phyloP scores from a whole-genome alignment of 2,797 vertebrate species.

The Margarornis squamiger region DNA sequence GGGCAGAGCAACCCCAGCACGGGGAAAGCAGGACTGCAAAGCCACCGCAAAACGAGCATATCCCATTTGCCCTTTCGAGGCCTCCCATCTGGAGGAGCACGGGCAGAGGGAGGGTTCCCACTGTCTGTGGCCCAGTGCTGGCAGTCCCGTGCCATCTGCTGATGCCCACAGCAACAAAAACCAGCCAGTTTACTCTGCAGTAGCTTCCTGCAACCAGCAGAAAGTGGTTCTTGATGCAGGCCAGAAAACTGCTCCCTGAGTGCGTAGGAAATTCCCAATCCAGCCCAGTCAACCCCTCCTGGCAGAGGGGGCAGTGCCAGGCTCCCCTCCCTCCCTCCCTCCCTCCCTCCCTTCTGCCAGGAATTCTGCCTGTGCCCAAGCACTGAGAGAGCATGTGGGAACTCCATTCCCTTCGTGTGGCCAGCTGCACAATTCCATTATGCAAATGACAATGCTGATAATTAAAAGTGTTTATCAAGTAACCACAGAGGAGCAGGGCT shows the following conservation, averaged over 20 bases:
- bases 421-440: slow-evolving; percentile 39
- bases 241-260: background rate
- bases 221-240: background rate
- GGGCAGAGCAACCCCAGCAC: background rate
- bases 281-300: background rate
- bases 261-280: background rate
- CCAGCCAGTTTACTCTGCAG: background rate
- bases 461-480: slow-evolving; percentile 55
- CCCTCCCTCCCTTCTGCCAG: background rate
- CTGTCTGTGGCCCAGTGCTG: slow-evolving; percentile 10
- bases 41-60: background rate
- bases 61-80: background rate
- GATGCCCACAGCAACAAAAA: background rate
- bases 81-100: background rate
- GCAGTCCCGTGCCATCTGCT: slow-evolving; percentile 49
- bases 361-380: background rate
- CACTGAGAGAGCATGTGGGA: background rate
- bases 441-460: slow-evolving; percentile 34
- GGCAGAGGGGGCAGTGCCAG: background rate
- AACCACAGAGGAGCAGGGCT: slow-evolving; percentile 19
- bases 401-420: background rate
- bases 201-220: background rate
- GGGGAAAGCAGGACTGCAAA: background rate
- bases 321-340: background rate
- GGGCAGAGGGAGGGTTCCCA: background rate